phyloP scores from a whole-genome alignment of 1,140 invertebrate genomes.

The Aricia agestis region DNA sequence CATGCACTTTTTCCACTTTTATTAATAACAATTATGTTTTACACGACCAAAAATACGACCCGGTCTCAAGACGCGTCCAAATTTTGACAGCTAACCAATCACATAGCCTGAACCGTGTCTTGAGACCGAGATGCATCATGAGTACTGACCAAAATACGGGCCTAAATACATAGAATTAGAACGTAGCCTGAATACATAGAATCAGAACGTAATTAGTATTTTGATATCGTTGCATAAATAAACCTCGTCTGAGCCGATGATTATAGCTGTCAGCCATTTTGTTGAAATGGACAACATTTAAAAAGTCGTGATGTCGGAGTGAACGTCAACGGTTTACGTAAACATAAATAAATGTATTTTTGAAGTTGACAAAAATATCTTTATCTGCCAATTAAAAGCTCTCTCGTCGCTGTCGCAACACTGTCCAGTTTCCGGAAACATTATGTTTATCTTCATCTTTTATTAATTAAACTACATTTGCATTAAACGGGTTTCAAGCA shows the following conservation, averaged over 20 bases:
- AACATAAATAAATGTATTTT: neutral
- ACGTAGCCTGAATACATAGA: no score
- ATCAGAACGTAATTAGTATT: no score
- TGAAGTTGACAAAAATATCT: neutral
- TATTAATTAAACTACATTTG: neutral
- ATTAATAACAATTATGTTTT: no score
- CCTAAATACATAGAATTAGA: no score
- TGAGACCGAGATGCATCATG: no score
- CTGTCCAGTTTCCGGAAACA: neutral
- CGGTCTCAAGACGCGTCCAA: no score
- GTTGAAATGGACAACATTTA: neutral
- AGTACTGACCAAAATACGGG: no score
- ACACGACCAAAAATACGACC: no score
- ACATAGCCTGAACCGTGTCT: no score
- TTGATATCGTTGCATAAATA: no score
- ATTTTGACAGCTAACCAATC: no score
- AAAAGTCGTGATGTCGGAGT: neutral
- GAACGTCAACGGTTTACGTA: neutral
- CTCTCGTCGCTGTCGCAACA: neutral
- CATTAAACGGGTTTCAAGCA: neutral
- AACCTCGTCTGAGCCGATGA: neutral
- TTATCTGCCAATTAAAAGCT: slow-evolving; percentile 1
- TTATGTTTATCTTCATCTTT: neutral
- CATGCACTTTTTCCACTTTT: no score
- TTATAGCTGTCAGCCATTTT: neutral